phyloP scores from a whole-genome alignment of 2,888 invertebrate genomes.

The Drosophila leonis region DNA sequence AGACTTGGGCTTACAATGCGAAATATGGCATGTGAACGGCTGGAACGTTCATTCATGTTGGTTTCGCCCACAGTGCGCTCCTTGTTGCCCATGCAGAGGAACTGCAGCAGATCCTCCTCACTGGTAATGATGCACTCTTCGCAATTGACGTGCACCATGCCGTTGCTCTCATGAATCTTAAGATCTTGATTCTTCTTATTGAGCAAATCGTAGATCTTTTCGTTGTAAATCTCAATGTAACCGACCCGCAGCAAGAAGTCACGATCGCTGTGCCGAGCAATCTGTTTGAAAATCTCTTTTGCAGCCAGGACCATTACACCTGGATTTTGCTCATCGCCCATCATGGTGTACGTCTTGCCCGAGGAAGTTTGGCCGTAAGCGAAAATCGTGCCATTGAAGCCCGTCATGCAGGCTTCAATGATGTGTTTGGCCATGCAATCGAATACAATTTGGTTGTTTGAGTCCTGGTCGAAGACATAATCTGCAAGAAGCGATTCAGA shows the following conservation, averaged over 20 bases:
- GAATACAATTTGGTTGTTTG: conserved; percentile 89
- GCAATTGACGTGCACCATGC: conserved; percentile 88
- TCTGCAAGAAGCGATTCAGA: conserved; percentile 86
- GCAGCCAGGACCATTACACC: conserved; percentile 92
- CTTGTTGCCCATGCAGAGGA: conserved; percentile 88
- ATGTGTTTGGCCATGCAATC: conserved; percentile 90
- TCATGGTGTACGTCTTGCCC: conserved; percentile 93
- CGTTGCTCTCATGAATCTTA: conserved; percentile 88
- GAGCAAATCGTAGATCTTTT: conserved; percentile 92
- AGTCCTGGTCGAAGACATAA: conserved; percentile 89
- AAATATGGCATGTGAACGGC: conserved; percentile 95
- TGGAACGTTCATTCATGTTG: conserved; percentile 95
- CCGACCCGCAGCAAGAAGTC: conserved; percentile 93
- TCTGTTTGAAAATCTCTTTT: conserved; percentile 89
- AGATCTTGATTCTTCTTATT: conserved; percentile 87
- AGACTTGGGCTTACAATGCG: conserved; percentile 89
- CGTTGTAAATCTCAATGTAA: conserved; percentile 96
- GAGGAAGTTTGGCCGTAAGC: conserved; percentile 97
- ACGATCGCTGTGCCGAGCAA: conserved; percentile 87
- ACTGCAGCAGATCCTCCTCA: conserved; percentile 87
- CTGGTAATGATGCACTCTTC: conserved; percentile 89
- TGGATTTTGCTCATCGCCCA: conserved; percentile 89
- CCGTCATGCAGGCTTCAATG: conserved; percentile 89
- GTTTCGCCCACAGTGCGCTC: conserved; percentile 92
- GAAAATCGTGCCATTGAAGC: conserved; percentile 95